A percentile compares a stretch with the other conserved stretches of the same genome.
These are phyloP conservation scores for Camponotus fellah DNA, from an alignment of 2,888 invertebrate species.

Conservation along the genomic window DNA sequence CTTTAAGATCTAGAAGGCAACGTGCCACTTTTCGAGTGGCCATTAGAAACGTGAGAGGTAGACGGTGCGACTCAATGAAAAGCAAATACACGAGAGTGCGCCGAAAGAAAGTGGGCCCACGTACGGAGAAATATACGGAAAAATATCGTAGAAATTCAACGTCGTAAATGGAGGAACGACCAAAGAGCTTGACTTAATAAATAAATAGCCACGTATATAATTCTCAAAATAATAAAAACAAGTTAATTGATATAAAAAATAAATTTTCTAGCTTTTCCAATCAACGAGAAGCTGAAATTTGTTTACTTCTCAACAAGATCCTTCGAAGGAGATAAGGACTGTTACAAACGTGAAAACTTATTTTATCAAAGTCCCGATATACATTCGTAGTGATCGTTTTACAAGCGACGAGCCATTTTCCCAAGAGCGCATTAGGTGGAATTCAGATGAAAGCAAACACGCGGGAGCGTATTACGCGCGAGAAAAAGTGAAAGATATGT, in stretches of 20 bases:
- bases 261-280: neutral
- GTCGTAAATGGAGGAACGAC: constrained; percentile 15
- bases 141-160: constrained; percentile 30
- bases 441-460: constrained; percentile 55
- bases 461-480: constrained; percentile 37
- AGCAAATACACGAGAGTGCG: constrained; percentile 59
- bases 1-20: constrained; percentile 59
- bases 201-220: neutral
- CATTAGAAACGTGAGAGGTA: constrained; percentile 58
- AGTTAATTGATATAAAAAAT: neutral
- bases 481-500: constrained; percentile 33
- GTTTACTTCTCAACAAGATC: neutral
- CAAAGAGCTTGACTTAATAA: constrained; percentile 5
- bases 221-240: neutral
- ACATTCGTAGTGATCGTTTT: constrained; percentile 12
- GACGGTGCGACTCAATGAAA: constrained; percentile 60
- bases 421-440: constrained; percentile 47
- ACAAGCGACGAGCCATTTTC: constrained; percentile 34
- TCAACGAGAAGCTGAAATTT: neutral
- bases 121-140: constrained; percentile 30
- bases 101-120: constrained; percentile 36
- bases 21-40: constrained; percentile 58
- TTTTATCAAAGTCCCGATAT: constrained; percentile 27
- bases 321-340: constrained; percentile 11
- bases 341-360: neutral